A percentile compares a stretch with the other conserved stretches of the same genome.
Evolutionary conservation across 2,113 vertebrate species (phyloP).

Genomic region (Dermatemys mawii): DNA sequence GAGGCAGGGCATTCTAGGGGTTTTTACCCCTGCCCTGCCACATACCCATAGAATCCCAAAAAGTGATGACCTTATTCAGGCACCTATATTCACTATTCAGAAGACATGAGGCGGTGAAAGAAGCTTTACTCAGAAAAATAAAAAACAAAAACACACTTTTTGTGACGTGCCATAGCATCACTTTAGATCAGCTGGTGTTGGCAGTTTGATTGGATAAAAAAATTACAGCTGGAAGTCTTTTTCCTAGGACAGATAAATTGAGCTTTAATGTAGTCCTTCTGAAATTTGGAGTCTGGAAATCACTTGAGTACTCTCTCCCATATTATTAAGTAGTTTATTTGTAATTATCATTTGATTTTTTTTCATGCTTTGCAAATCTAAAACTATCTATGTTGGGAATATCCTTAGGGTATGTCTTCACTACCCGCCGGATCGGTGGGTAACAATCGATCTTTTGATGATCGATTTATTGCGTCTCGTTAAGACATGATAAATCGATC

Average conservation of each 20-base stretch:
- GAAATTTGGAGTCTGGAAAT: not conserved
- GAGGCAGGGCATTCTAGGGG: no score
- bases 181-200: not conserved
- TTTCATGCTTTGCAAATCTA: not conserved
- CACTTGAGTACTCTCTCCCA: not conserved
- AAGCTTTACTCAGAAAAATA: not conserved
- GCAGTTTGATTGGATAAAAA: not conserved
- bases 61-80: no score
- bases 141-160: not conserved
- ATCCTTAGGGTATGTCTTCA: no score
- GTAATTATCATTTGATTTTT: not conserved
- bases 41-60: no score
- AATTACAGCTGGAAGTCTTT: not conserved
- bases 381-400: not conserved
- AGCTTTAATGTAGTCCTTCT: not conserved
- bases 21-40: no score
- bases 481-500: no score
- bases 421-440: no score
- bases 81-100: not conserved
- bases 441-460: no score
- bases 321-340: not conserved
- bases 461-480: no score
- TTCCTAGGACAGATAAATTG: not conserved
- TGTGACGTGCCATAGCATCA: not conserved
- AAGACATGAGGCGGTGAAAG: not conserved